Evolutionary conservation across 1,140 invertebrate species (phyloP).

Genomic region (Diploscapter pachys): DNA sequence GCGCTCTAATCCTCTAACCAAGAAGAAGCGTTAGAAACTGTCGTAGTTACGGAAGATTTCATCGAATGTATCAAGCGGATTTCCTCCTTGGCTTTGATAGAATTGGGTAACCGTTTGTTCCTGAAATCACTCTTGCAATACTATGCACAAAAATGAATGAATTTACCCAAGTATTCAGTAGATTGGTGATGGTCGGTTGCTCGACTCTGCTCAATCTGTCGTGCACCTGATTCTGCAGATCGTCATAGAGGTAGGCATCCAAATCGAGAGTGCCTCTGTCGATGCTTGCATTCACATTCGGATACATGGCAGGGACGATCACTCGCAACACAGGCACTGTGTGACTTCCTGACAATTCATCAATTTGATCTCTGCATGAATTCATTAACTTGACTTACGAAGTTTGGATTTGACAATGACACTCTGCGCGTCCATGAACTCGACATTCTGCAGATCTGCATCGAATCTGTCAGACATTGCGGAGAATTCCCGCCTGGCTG

Average conservation of each 20-base stretch:
- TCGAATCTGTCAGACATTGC: constrained; percentile 33
- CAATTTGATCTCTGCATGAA: constrained; percentile 7
- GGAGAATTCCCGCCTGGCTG: constrained; percentile 25
- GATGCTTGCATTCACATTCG: constrained; percentile 30
- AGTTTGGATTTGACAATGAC: constrained; percentile 33
- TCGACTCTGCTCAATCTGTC: constrained; percentile 29
- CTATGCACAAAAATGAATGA: background rate
- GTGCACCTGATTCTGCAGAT: constrained; percentile 36
- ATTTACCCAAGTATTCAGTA: constrained; percentile 37
- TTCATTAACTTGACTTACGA: constrained; percentile 14
- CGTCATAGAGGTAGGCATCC: constrained; percentile 40
- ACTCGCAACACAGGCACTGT: constrained; percentile 33
- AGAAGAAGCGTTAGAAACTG: constrained; percentile 16
- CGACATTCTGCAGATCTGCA: constrained; percentile 17
- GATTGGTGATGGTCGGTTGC: constrained; percentile 30
- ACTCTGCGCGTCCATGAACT: constrained; percentile 11
- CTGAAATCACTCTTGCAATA: background rate
- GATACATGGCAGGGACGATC: constrained; percentile 33
- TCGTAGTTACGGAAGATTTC: constrained; percentile 5
- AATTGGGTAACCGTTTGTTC: constrained; percentile 19
- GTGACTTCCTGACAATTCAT: constrained; percentile 14
- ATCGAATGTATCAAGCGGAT: background rate
- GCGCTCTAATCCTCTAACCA: constrained; percentile 4
- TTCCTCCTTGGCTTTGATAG: constrained; percentile 7
- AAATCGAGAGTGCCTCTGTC: constrained; percentile 32